Percentiles rank a stretch among this genome's conserved stretches.
Conservation (phyloP, 2,888 invertebrate genomes). For the Nomada goodeniana region DNA sequence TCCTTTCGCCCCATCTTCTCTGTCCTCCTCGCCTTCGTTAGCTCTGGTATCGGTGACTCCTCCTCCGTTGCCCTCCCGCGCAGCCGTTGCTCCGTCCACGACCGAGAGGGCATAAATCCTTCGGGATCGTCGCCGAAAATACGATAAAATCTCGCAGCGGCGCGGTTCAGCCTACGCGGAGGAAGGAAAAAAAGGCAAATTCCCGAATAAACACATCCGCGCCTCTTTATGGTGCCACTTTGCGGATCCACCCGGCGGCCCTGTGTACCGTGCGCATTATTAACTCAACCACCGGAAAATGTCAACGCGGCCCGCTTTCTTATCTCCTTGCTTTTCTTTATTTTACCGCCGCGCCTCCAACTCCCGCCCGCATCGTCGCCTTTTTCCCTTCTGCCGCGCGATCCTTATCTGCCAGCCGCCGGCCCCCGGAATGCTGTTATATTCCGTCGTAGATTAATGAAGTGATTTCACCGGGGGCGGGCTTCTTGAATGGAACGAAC, state of each 20-base stretch:
- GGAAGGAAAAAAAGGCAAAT: slow-evolving; percentile 82
- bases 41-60: slow-evolving; percentile 17
- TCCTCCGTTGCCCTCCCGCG: slow-evolving; percentile 6
- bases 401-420: slow-evolving; percentile 51
- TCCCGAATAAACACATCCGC: slow-evolving; percentile 84
- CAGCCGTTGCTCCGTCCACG: slow-evolving; percentile 38
- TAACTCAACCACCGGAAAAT: slow-evolving; percentile 84
- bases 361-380: slow-evolving; percentile 29
- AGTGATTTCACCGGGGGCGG: background rate
- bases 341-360: slow-evolving; percentile 69
- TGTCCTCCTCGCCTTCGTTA: slow-evolving; percentile 24
- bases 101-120: slow-evolving; percentile 82
- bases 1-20: slow-evolving; percentile 18
- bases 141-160: slow-evolving; percentile 80
- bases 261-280: slow-evolving; percentile 83
- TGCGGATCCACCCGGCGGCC: slow-evolving; percentile 73
- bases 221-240: slow-evolving; percentile 82
- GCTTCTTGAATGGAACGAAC: background rate
- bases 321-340: slow-evolving; percentile 80
- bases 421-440: background rate
- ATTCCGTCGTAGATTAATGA: background rate
- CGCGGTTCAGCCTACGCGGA: slow-evolving; percentile 58
- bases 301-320: slow-evolving; percentile 79
- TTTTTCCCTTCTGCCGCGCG: slow-evolving; percentile 39
- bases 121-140: slow-evolving; percentile 80